These are phyloP conservation scores for Drosophila navojoa DNA, from an alignment of 1,140 invertebrate genomes.

Conservation along the genomic window DNA sequence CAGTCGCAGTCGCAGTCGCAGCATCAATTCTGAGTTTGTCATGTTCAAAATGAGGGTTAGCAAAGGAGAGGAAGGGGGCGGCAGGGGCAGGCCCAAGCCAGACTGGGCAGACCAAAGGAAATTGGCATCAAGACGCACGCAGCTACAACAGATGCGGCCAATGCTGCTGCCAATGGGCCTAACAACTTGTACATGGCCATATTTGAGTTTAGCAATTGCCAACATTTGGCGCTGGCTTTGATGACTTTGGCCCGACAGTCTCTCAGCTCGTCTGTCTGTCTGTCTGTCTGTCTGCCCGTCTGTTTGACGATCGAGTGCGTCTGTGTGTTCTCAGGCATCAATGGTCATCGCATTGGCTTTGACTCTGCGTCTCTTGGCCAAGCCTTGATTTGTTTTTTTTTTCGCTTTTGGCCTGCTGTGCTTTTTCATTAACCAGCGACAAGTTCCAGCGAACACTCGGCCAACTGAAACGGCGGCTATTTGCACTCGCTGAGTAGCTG, in stretches of 20 bases:
- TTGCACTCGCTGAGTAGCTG: slow-evolving; percentile 15
- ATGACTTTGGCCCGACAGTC: slow-evolving; percentile 55
- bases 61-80: not conserved
- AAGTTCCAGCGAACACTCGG: slow-evolving; percentile 32
- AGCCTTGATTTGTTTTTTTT: slow-evolving; percentile 22
- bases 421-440: slow-evolving; percentile 46
- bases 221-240: slow-evolving; percentile 77
- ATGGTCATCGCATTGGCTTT: slow-evolving; percentile 53
- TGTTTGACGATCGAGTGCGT: slow-evolving; percentile 5
- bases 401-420: slow-evolving; percentile 41
- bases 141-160: slow-evolving; percentile 16
- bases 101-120: slow-evolving; percentile 29
- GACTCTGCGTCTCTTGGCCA: slow-evolving; percentile 18
- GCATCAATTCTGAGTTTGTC: slow-evolving; percentile 16
- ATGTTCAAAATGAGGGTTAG: slow-evolving; percentile 17
- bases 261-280: slow-evolving; percentile 10
- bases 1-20: slow-evolving; percentile 18
- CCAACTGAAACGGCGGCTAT: slow-evolving; percentile 32
- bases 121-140: slow-evolving; percentile 45
- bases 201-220: slow-evolving; percentile 55
- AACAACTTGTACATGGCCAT: slow-evolving; percentile 66
- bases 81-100: not conserved
- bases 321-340: slow-evolving; percentile 70
- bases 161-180: slow-evolving; percentile 20
- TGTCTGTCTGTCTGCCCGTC: slow-evolving; percentile 9